Evolutionary conservation across 2,113 vertebrate species (phyloP).

Genomic region (Bubo blakistoni): DNA sequence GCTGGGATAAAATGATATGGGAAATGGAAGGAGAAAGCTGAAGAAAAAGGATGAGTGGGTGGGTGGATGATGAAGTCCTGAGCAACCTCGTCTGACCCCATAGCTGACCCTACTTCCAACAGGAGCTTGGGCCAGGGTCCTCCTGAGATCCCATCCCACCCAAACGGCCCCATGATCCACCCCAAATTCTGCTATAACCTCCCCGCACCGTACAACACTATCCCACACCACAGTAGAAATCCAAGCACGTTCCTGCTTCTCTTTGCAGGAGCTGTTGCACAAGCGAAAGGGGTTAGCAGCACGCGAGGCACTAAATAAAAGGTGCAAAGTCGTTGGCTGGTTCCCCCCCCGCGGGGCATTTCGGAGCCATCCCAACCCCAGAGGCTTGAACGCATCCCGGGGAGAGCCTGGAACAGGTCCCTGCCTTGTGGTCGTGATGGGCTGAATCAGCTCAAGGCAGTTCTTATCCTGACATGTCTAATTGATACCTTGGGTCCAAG

Average conservation of each 20-base stretch:
- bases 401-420: background rate
- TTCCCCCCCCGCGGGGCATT: background rate
- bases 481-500: conserved; percentile 72
- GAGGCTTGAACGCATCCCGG: background rate
- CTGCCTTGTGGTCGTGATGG: conserved; percentile 32
- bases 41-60: background rate
- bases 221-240: background rate
- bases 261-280: background rate
- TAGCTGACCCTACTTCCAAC: background rate
- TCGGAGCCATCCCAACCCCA: background rate
- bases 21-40: background rate
- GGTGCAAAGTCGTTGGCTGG: background rate
- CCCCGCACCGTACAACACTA: accelerated
- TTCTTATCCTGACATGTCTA: conserved; percentile 75
- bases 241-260: background rate
- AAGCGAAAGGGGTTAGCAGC: background rate
- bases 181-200: accelerated
- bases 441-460: conserved; percentile 60
- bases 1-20: background rate
- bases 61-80: background rate
- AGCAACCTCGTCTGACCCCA: background rate
- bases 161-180: background rate
- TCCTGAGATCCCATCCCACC: background rate
- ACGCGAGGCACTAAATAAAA: background rate
- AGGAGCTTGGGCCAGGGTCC: background rate